These are phyloP conservation scores for honey bee (Apis mellifera) DNA, from an alignment of 1,140 invertebrate genomes.

Conservation along the genomic window Amel_HAv3.1 CM009940.2:1700501-1701000, in stretches of 20 bases:
- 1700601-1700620: too few relatives aligned
- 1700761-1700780: conserved; percentile 72
- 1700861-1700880: conserved; percentile 45
- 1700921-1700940: conserved; percentile 58
- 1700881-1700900: conserved; percentile 67
- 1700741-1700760: conserved; percentile 77
- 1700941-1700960: conserved; percentile 66
- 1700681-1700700: conserved; percentile 77
- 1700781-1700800: conserved; percentile 55
- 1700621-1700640: too few relatives aligned
- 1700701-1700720: conserved; percentile 77
- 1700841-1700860: conserved; percentile 49
- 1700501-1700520: too few relatives aligned
- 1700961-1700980: background rate
- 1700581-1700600: too few relatives aligned
- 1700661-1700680: conserved; percentile 33
- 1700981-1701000: background rate
- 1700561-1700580: too few relatives aligned
- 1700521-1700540: too few relatives aligned
- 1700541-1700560: too few relatives aligned
- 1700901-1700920: conserved; percentile 61
- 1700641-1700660: background rate
- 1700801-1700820: conserved; percentile 53
- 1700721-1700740: conserved; percentile 74
- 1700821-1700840: conserved; percentile 25